Evolutionary conservation across 2,888 invertebrate genomes (phyloP).

Genomic region (Tachina grossa): DNA sequence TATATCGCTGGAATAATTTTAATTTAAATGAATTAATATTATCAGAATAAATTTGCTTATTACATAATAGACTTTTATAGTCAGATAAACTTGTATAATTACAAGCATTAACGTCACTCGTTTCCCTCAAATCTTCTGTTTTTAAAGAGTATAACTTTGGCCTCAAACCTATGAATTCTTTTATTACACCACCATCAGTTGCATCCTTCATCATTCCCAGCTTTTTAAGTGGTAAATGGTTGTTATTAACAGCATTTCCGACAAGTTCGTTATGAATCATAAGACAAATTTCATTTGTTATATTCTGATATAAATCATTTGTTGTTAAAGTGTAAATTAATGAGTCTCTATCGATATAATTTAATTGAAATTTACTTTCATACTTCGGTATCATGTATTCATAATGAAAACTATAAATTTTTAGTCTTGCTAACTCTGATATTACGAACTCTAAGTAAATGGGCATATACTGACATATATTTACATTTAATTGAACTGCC

Average conservation of each 20-base stretch:
- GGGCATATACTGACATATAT: background rate
- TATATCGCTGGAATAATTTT: no score
- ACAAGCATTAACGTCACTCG: background rate
- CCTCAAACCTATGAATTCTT: slow-evolving; percentile 55
- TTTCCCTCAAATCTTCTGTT: background rate
- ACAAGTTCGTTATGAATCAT: slow-evolving; percentile 73
- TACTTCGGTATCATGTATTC: slow-evolving; percentile 53
- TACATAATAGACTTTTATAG: no score
- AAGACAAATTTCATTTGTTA: slow-evolving; percentile 12
- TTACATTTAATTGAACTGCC: background rate
- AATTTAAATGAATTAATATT: no score
- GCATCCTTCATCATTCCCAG: slow-evolving; percentile 70
- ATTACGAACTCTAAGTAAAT: slow-evolving; percentile 54
- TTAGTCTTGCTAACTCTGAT: slow-evolving; percentile 65
- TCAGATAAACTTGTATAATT: no score
- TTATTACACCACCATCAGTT: slow-evolving; percentile 46
- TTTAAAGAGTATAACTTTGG: slow-evolving; percentile 25
- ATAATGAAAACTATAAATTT: slow-evolving; percentile 69
- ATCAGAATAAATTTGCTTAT: no score
- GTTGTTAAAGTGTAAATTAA: slow-evolving; percentile 60
- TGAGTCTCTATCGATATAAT: slow-evolving; percentile 60
- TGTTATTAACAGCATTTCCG: slow-evolving; percentile 21
- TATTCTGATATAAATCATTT: slow-evolving; percentile 66
- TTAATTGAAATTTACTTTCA: slow-evolving; percentile 12
- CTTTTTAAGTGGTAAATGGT: background rate